These are phyloP conservation scores for Mixornis gularis DNA, from an alignment of 2,113 vertebrate genomes.

Conservation along the genomic window DNA sequence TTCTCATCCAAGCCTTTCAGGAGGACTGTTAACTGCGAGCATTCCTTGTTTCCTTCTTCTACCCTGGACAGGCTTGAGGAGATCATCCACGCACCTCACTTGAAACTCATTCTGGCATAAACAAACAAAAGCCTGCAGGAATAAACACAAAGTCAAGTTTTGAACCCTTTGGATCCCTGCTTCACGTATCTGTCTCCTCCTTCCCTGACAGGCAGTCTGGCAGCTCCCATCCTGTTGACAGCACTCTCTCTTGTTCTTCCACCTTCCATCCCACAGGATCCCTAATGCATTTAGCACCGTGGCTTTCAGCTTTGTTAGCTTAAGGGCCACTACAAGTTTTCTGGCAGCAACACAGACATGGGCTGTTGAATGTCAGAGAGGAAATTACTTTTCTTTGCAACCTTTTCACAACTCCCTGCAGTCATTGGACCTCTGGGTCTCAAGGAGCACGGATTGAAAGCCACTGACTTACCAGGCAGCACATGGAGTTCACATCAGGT, in stretches of 20 bases:
- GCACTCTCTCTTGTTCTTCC: neutral
- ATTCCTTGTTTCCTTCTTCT: fast-evolving
- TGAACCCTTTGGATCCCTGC: neutral
- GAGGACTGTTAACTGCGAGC: neutral
- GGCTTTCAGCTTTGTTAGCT: neutral
- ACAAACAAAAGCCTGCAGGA: neutral
- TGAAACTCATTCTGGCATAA: neutral
- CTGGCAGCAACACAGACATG: fast-evolving
- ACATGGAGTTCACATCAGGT: neutral
- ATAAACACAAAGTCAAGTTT: neutral
- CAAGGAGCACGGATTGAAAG: neutral
- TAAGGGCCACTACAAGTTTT: slow-evolving; percentile 22
- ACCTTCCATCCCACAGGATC: neutral
- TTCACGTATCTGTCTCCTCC: neutral
- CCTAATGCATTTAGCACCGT: neutral
- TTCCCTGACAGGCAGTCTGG: neutral
- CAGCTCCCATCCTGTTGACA: neutral
- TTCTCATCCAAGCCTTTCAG: neutral
- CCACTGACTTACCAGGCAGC: neutral
- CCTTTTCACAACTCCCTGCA: neutral
- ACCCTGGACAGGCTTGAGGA: neutral
- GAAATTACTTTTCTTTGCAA: slow-evolving; percentile 40
- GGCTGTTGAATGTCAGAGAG: slow-evolving; percentile 22
- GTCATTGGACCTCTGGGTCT: neutral
- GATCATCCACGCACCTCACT: neutral